Evolutionary conservation across 1,140 invertebrate genomes (phyloP).

Genomic region (Pseudomyrmex flavicornis): DNA sequence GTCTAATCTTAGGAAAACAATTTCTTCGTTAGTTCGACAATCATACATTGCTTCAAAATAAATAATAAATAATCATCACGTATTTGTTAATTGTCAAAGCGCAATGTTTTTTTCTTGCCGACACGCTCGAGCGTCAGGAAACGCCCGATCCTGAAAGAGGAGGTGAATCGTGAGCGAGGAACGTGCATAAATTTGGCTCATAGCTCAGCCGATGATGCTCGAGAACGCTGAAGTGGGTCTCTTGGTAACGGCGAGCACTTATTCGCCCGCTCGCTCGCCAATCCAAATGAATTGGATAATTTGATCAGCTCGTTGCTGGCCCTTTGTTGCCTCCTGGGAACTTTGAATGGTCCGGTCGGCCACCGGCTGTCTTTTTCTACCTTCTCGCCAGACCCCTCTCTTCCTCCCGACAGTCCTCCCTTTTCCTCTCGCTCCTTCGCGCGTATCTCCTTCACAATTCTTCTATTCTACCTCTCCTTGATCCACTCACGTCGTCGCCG

Average conservation of each 20-base stretch:
- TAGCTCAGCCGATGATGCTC: conserved; percentile 73
- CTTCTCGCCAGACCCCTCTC: conserved; percentile 62
- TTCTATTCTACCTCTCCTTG: conserved; percentile 62
- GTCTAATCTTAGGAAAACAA: background rate
- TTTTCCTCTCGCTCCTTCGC: conserved; percentile 24
- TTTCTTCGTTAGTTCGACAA: background rate
- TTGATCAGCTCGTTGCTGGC: conserved; percentile 85
- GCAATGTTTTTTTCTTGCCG: background rate
- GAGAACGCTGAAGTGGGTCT: conserved; percentile 72
- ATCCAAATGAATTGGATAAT: conserved; percentile 86
- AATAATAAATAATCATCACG: too few relatives aligned
- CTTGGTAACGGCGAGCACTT: conserved; percentile 78
- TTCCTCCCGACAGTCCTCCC: conserved; percentile 15
- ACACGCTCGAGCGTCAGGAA: background rate
- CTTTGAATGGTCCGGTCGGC: conserved; percentile 83
- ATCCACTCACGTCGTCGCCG: conserved; percentile 52
- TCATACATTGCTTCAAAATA: background rate
- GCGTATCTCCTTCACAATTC: conserved; percentile 66
- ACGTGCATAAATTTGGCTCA: conserved; percentile 81
- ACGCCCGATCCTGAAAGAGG: background rate
- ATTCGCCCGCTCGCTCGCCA: conserved; percentile 82
- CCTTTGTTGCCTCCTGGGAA: conserved; percentile 86
- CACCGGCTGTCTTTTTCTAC: conserved; percentile 74
- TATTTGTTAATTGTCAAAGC: too few relatives aligned
- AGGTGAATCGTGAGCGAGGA: conserved; percentile 61